These are phyloP conservation scores for Nomada fucata DNA, from an alignment of 2,888 invertebrate genomes.

Conservation along the genomic window DNA sequence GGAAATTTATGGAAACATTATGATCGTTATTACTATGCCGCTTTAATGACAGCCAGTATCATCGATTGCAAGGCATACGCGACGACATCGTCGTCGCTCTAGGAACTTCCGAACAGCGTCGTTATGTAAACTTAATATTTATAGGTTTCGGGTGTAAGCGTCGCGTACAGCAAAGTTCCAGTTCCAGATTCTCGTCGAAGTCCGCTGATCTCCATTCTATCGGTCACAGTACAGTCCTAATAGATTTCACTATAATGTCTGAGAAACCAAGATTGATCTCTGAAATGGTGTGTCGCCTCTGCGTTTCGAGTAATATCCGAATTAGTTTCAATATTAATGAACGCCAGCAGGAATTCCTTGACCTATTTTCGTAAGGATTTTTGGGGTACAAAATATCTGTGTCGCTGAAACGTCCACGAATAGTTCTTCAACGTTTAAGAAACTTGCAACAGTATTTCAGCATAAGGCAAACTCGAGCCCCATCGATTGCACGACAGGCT, in stretches of 20 bases:
- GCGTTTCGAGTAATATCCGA: neutral
- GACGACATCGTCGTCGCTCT: neutral
- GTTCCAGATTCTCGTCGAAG: too few relatives aligned
- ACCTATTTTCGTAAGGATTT: neutral
- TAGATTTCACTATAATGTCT: too few relatives aligned
- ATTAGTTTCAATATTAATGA: neutral
- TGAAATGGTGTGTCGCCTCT: neutral
- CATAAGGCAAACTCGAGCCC: too few relatives aligned
- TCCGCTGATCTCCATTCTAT: too few relatives aligned
- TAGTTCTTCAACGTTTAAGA: too few relatives aligned
- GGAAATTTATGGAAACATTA: slow-evolving; percentile 1
- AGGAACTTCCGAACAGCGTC: neutral
- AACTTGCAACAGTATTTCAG: neutral
- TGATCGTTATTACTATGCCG: neutral
- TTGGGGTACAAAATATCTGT: neutral
- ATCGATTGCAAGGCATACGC: neutral
- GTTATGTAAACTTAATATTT: slow-evolving; percentile 33
- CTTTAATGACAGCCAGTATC: neutral
- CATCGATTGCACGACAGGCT: neutral
- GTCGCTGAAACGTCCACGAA: too few relatives aligned
- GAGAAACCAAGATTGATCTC: neutral
- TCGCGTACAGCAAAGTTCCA: neutral
- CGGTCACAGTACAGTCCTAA: too few relatives aligned
- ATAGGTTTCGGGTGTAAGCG: neutral
- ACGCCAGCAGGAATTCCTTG: neutral